Evolutionary conservation across 2,113 vertebrate genomes (phyloP).

Genomic region (Neodontobutis hainanensis): DNA sequence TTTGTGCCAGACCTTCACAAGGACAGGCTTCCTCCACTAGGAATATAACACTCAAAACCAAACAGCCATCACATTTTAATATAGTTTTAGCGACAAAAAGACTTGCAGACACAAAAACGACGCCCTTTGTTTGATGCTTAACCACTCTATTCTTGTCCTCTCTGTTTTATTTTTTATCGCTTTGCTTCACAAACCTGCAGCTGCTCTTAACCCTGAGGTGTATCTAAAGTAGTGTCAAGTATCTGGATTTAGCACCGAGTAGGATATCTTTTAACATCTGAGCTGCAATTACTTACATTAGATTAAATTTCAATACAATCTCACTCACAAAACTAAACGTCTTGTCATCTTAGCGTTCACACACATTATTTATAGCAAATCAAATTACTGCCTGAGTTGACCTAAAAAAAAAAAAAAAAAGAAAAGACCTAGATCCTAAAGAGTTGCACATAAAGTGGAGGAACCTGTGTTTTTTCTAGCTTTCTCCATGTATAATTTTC

Average conservation of each 20-base stretch:
- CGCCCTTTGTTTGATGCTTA: background rate
- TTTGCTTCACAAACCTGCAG: slow-evolving; percentile 13
- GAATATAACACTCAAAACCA: slow-evolving; percentile 19
- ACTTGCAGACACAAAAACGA: background rate
- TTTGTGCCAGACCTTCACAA: background rate
- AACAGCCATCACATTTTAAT: slow-evolving; percentile 13
- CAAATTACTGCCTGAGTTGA: background rate
- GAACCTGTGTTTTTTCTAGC: no score
- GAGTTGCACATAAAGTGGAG: no score
- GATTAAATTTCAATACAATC: background rate
- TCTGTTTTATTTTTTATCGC: background rate
- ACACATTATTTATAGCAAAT: background rate
- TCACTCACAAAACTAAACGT: background rate
- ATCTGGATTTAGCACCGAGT: background rate
- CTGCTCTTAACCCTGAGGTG: background rate
- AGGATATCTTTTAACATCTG: background rate
- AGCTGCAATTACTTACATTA: background rate
- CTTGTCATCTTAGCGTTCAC: background rate
- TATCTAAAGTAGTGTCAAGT: slow-evolving; percentile 6
- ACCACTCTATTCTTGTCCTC: slow-evolving; percentile 18
- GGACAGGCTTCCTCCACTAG: background rate
- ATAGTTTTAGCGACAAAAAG: background rate
- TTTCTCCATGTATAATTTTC: no score
- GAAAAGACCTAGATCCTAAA: no score
- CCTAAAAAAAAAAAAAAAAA: no score